These are phyloP conservation scores for Frankliniella intonsa DNA, from an alignment of 2,888 invertebrate species.

Conservation along the genomic window DNA sequence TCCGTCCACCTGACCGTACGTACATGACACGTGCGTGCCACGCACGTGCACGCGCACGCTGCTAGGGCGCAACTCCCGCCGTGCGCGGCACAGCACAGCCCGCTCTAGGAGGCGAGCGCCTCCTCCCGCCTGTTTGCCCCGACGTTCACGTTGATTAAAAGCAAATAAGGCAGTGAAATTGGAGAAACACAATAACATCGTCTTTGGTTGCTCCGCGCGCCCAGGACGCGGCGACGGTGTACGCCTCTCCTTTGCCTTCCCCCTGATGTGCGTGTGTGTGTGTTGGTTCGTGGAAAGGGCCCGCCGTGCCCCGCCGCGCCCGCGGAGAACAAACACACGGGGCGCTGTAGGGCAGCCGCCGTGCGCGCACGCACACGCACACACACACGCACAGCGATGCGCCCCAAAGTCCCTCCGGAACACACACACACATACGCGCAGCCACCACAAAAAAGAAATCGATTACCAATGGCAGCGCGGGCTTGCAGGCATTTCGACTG, in stretches of 20 bases:
- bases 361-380: not conserved
- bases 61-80: not conserved
- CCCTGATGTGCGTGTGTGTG: too few relatives aligned
- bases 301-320: not conserved
- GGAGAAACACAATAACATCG: conserved; percentile 22
- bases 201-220: not conserved
- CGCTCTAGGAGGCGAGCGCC: not conserved
- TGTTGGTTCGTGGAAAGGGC: not conserved
- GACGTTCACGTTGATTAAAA: conserved; percentile 10
- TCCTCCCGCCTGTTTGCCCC: not conserved
- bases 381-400: not conserved
- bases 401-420: not conserved
- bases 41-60: too few relatives aligned
- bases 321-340: conserved; percentile 1
- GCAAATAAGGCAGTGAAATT: conserved; percentile 15
- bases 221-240: not conserved
- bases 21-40: too few relatives aligned
- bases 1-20: too few relatives aligned
- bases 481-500: too few relatives aligned
- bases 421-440: conserved; percentile 8
- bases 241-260: not conserved
- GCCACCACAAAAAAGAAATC: too few relatives aligned
- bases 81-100: not conserved
- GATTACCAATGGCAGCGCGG: too few relatives aligned
- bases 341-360: not conserved